phyloP scores from a whole-genome alignment of 2,797 vertebrate species.

The Bovichtus diacanthus region DNA sequence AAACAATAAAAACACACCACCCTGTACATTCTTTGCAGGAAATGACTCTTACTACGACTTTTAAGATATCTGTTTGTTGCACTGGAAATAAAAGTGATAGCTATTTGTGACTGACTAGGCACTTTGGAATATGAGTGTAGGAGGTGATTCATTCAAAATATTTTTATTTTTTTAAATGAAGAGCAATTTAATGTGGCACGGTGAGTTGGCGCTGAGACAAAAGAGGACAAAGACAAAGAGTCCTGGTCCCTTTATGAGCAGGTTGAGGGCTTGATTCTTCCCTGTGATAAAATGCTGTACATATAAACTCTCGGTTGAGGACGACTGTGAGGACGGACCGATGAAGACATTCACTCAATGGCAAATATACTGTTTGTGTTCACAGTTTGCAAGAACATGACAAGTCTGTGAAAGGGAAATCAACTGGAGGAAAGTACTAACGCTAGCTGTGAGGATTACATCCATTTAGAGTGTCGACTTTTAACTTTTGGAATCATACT shows the following conservation, averaged over 20 bases:
- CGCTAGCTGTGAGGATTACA: conserved; percentile 4
- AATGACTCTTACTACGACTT: conserved; percentile 8
- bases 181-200: conserved; percentile 31
- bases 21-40: conserved; percentile 63
- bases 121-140: conserved; percentile 78
- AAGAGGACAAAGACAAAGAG: not conserved
- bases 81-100: conserved; percentile 60
- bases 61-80: conserved; percentile 10
- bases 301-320: conserved; percentile 42
- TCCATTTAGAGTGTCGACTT: not conserved
- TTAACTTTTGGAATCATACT: not conserved
- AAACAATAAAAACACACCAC: conserved; percentile 32
- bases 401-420: conserved; percentile 4
- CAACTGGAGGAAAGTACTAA: conserved; percentile 18
- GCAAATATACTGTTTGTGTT: conserved; percentile 29
- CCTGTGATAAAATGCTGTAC: conserved; percentile 35
- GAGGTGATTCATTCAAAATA: conserved; percentile 25
- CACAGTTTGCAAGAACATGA: conserved; percentile 35
- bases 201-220: conserved; percentile 19
- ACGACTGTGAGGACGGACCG: conserved; percentile 39
- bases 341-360: conserved; percentile 35
- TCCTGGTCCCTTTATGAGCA: not conserved
- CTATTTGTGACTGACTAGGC: conserved; percentile 79
- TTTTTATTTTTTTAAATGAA: not conserved
- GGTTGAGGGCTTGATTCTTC: conserved; percentile 18